Conservation (phyloP, 2,888 invertebrate species). For the Diogma glabrata region DNA sequence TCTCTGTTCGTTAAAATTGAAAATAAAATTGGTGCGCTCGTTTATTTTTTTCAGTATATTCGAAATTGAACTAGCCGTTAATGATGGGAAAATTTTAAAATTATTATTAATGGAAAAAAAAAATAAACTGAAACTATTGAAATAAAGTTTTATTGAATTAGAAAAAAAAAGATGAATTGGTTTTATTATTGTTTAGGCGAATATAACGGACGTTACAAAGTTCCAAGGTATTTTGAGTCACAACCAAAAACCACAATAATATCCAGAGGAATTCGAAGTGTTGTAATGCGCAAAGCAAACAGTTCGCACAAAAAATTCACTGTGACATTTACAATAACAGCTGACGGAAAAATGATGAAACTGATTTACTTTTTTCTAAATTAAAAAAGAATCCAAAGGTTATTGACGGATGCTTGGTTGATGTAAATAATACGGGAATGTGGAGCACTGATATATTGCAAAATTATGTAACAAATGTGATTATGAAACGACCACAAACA, state of each 20-base stretch:
- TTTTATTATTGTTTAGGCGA: too few species aligned
- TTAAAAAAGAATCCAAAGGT: constrained; percentile 8
- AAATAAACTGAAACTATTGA: too few species aligned
- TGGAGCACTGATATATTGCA: constrained; percentile 6
- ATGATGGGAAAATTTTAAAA: too few species aligned
- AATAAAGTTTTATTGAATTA: too few species aligned
- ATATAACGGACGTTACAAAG: too few species aligned
- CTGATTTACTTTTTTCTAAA: not conserved
- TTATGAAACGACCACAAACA: not conserved
- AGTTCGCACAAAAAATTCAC: not conserved
- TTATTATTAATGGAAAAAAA: too few species aligned
- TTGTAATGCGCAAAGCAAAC: not conserved
- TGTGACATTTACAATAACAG: not conserved
- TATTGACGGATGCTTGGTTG: not conserved
- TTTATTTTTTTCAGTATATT: too few species aligned
- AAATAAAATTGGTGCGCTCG: too few species aligned
- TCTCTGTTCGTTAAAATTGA: too few species aligned
- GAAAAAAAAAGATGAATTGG: too few species aligned
- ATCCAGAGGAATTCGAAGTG: too few species aligned
- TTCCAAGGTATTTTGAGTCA: not conserved
- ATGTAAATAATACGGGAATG: constrained; percentile 6
- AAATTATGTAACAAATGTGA: not conserved
- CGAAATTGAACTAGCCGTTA: too few species aligned
- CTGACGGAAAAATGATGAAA: not conserved
- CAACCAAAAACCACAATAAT: not conserved